These are phyloP conservation scores for Leptatherina wallacei DNA, from an alignment of 2,797 vertebrate genomes.

Conservation along the genomic window DNA sequence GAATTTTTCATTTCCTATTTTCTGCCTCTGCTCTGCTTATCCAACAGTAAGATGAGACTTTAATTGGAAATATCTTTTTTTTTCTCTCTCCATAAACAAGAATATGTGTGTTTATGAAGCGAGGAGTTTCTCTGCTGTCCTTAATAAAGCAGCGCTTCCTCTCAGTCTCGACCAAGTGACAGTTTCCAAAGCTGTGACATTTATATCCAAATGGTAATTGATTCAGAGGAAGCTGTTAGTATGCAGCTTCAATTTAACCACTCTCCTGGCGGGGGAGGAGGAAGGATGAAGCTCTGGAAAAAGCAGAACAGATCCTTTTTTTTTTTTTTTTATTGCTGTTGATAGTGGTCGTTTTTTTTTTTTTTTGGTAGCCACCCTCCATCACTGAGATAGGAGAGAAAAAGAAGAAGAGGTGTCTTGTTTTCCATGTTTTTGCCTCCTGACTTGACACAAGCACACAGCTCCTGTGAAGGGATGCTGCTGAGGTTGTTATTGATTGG, in stretches of 20 bases:
- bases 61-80: constrained; percentile 42
- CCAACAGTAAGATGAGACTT: constrained; percentile 29
- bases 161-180: constrained; percentile 62
- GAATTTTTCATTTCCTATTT: constrained; percentile 38
- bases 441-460: constrained; percentile 18
- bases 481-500: constrained; percentile 64
- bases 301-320: constrained; percentile 26
- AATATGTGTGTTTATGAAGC: constrained; percentile 46
- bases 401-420: constrained; percentile 45
- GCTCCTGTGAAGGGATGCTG: constrained; percentile 28
- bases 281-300: constrained; percentile 43
- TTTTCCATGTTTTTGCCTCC: constrained; percentile 45
- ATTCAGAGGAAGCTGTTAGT: constrained; percentile 78
- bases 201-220: constrained; percentile 81
- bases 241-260: constrained; percentile 73
- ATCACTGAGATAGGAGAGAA: constrained; percentile 27
- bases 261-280: constrained; percentile 37
- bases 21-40: constrained; percentile 5
- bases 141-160: constrained; percentile 59
- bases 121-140: constrained; percentile 20
- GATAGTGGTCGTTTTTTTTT: constrained; percentile 43
- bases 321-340: not conserved
- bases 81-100: not conserved
- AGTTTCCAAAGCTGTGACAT: constrained; percentile 76
- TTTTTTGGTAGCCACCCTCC: not conserved